phyloP scores from a whole-genome alignment of 92 coral and sea anemone genomes.

The Umimayanthus kanabou region DNA sequence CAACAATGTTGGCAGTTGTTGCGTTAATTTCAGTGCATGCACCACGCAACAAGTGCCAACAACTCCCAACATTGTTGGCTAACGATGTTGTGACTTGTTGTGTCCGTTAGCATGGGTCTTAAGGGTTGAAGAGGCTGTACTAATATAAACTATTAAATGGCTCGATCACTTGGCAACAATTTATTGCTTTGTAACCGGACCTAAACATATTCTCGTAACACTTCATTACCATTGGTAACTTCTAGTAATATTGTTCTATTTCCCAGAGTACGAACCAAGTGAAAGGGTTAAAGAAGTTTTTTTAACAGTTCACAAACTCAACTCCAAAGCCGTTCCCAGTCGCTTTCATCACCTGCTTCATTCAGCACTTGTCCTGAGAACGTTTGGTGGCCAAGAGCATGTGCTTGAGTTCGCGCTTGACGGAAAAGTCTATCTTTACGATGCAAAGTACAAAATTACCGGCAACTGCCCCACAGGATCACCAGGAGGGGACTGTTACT shows the following conservation, averaged over 20 bases:
- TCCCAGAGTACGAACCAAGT: constrained; percentile 23
- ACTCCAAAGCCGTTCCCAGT: constrained; percentile 24
- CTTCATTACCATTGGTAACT: no score
- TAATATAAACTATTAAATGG: no score
- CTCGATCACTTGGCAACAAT: no score
- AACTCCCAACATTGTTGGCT: no score
- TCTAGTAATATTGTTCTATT: not conserved
- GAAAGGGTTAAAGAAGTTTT: constrained; percentile 39
- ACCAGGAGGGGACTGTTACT: constrained; percentile 25
- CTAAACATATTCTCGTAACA: no score
- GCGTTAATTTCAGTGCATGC: no score
- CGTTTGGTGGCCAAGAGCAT: constrained; percentile 50
- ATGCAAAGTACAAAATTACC: constrained; percentile 37
- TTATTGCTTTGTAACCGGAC: no score
- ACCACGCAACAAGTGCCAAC: no score
- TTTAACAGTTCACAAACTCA: constrained; percentile 15
- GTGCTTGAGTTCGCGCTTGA: constrained; percentile 59
- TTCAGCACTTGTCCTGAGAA: constrained; percentile 61
- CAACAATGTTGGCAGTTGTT: no score
- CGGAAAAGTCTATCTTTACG: constrained; percentile 59
- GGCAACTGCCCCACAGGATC: constrained; percentile 44
- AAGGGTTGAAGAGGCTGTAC: no score
- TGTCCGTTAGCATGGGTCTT: no score
- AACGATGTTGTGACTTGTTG: no score
- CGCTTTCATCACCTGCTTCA: constrained; percentile 47